phyloP scores from a whole-genome alignment of 2,888 invertebrate species.

The Gnatocerus cornutus region DNA sequence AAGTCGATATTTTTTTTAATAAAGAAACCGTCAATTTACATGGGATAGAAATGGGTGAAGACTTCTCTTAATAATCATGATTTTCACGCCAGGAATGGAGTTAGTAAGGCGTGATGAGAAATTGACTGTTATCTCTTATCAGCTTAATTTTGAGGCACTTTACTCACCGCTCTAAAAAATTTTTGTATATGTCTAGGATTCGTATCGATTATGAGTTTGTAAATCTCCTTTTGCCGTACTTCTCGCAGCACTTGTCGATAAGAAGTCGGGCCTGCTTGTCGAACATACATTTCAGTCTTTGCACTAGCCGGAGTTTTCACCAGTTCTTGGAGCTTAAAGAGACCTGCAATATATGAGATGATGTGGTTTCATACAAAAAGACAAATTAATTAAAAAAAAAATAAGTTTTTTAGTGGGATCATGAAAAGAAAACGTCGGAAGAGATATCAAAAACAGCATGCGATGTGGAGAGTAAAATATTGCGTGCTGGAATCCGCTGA shows the following conservation, averaged over 20 bases:
- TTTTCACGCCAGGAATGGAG: too few relatives aligned
- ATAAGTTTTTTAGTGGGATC: slow-evolving; percentile 1
- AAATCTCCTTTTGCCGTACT: slow-evolving; percentile 89
- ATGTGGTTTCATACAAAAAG: neutral
- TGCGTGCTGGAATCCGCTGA: slow-evolving; percentile 17
- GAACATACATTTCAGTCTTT: slow-evolving; percentile 84
- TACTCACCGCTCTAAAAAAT: slow-evolving; percentile 89
- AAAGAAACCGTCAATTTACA: too few relatives aligned
- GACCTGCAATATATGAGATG: slow-evolving; percentile 72
- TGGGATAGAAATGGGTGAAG: too few relatives aligned
- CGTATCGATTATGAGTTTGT: slow-evolving; percentile 91
- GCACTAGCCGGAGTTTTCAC: slow-evolving; percentile 81
- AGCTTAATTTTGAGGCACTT: too few relatives aligned
- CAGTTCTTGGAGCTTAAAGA: slow-evolving; percentile 89
- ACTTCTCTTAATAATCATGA: too few relatives aligned
- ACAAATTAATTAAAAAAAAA: slow-evolving; percentile 1
- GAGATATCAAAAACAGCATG: slow-evolving; percentile 19
- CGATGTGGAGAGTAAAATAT: slow-evolving; percentile 28
- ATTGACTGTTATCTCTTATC: too few relatives aligned
- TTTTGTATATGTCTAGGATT: slow-evolving; percentile 86
- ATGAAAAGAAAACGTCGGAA: slow-evolving; percentile 3
- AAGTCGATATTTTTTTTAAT: too few relatives aligned
- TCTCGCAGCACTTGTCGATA: slow-evolving; percentile 86
- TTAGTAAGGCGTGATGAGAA: too few relatives aligned
- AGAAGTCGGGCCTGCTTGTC: slow-evolving; percentile 81